A percentile compares a stretch with the other conserved stretches of the same genome.
phyloP scores from a whole-genome alignment of 1,140 invertebrate genomes.

The Macrosteles quadrilineatus region DNA sequence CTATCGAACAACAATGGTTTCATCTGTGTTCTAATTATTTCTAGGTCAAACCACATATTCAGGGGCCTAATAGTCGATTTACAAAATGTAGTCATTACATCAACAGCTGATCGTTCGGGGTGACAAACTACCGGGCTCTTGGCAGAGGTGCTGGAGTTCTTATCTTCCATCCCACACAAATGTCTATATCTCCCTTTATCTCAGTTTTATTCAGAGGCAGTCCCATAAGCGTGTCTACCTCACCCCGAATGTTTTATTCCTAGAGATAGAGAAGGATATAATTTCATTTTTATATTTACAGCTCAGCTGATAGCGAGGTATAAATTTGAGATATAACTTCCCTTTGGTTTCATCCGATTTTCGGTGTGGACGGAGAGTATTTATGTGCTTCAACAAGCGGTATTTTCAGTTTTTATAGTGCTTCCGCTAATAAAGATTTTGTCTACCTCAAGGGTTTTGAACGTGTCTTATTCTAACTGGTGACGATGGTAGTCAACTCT shows the following conservation, averaged over 20 bases:
- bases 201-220: not conserved
- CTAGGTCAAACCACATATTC: no score
- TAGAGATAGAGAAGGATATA: not conserved
- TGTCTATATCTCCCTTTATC: conserved; percentile 3
- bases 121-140: no score
- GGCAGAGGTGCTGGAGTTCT: not conserved
- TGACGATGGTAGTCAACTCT: no score
- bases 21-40: no score
- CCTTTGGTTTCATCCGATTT: not conserved
- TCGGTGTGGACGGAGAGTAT: no score
- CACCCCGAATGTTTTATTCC: not conserved
- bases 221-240: not conserved
- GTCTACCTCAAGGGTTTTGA: not conserved
- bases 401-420: no score
- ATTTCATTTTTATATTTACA: conserved; percentile 2
- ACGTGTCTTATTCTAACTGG: no score
- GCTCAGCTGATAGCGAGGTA: not conserved
- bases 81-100: no score
- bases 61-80: no score
- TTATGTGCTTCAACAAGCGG: no score
- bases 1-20: no score
- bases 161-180: not conserved
- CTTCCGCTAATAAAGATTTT: not conserved
- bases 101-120: no score
- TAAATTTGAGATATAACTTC: conserved; percentile 6